Evolutionary conservation across 2,113 vertebrate species (phyloP).

Genomic region (Gorsachius goisagi): DNA sequence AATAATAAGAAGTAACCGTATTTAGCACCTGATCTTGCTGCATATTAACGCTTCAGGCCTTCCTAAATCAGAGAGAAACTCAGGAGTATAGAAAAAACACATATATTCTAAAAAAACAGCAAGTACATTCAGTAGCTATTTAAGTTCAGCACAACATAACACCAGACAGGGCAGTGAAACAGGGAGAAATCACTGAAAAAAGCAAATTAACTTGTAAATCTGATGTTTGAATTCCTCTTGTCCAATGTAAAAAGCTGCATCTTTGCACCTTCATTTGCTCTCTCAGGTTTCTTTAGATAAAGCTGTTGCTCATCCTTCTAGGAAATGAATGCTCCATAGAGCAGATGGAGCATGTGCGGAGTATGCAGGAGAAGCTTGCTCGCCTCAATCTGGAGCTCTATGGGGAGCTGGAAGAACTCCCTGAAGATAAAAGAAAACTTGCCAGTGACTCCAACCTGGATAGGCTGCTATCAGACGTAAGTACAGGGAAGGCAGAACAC

Average conservation of each 20-base stretch:
- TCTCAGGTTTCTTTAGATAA: not conserved
- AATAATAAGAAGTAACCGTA: not conserved
- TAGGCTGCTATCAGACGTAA: conserved; percentile 91
- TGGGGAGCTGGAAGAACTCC: conserved; percentile 90
- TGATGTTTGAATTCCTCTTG: not conserved
- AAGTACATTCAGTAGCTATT: not conserved
- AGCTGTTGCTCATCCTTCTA: conserved; percentile 40
- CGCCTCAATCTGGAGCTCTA: conserved; percentile 95
- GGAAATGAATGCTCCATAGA: conserved; percentile 97
- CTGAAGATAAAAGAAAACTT: conserved; percentile 87
- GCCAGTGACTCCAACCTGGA: conserved; percentile 93
- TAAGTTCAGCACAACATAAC: not conserved
- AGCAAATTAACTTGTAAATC: not conserved
- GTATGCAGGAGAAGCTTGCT: conserved; percentile 97
- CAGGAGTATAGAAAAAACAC: not conserved
- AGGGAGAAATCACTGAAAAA: not conserved
- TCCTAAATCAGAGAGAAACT: not conserved
- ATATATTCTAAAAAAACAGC: not conserved
- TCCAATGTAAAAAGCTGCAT: not conserved
- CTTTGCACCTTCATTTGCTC: not conserved
- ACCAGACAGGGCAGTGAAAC: not conserved
- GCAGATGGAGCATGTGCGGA: conserved; percentile 96
- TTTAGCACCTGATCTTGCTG: not conserved
- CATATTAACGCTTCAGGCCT: not conserved
- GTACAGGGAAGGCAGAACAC: conserved; percentile 17